These are phyloP conservation scores for Columba livia DNA, from an alignment of 2,113 vertebrate genomes.

Conservation along the genomic window DNA sequence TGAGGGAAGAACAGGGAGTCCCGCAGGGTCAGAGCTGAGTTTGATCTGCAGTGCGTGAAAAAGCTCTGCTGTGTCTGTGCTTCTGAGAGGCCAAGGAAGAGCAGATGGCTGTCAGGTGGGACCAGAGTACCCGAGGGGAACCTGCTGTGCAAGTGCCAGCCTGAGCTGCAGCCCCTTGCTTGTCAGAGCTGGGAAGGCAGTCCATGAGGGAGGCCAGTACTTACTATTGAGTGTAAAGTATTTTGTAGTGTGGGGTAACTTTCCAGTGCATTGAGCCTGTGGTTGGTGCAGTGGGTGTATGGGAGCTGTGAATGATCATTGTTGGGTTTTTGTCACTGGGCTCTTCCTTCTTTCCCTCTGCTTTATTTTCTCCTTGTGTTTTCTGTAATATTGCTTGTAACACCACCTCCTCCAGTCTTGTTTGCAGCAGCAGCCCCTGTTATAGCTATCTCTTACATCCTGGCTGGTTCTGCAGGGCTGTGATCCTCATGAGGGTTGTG, in stretches of 20 bases:
- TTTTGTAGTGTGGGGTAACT: background rate
- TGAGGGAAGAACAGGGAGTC: background rate
- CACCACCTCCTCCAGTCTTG: background rate
- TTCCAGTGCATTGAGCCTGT: background rate
- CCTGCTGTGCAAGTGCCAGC: background rate
- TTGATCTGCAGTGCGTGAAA: background rate
- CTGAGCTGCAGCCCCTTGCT: background rate
- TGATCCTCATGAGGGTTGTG: background rate
- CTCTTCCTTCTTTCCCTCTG: background rate
- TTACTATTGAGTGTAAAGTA: background rate
- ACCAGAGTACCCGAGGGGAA: background rate
- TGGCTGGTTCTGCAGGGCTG: background rate
- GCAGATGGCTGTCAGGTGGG: background rate
- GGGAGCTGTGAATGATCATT: background rate
- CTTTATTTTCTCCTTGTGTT: background rate
- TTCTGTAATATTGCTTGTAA: background rate
- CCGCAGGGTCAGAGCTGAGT: background rate
- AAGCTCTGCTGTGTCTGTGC: background rate
- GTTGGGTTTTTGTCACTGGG: rapidly evolving
- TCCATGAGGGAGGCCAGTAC: rapidly evolving
- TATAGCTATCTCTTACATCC: background rate
- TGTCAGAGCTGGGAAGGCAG: background rate
- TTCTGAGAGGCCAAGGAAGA: background rate
- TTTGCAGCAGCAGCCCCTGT: background rate
- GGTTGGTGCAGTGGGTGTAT: background rate